Evolutionary conservation across 2,113 vertebrate species (phyloP).

Genomic region (Numenius arquata): DNA sequence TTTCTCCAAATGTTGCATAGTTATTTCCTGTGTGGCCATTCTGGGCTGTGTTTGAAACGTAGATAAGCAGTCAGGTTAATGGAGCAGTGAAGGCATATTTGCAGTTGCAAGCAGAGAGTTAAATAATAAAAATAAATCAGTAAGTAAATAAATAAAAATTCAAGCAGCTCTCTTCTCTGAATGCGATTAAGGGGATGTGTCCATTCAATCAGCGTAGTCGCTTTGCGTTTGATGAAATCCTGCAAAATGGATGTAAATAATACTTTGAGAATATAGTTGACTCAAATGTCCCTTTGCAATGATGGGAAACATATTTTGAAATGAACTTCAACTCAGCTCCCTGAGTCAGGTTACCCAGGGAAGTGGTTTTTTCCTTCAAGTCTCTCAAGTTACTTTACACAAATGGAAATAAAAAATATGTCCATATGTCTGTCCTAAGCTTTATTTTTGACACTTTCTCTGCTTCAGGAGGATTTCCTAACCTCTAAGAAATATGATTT

Average conservation of each 20-base stretch:
- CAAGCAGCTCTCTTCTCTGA: neutral
- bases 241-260: neutral
- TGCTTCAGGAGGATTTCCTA: neutral
- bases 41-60: neutral
- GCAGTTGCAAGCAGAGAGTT: conserved; percentile 26
- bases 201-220: neutral
- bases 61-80: conserved; percentile 12
- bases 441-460: neutral
- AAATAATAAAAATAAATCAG: conserved; percentile 51
- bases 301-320: neutral
- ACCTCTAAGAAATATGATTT: neutral
- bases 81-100: conserved; percentile 4
- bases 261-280: neutral
- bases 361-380: neutral
- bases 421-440: neutral
- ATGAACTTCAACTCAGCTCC: neutral
- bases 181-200: neutral
- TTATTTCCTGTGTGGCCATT: neutral
- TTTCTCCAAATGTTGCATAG: neutral
- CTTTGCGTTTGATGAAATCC: conserved; percentile 41
- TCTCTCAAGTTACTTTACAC: neutral
- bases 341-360: neutral
- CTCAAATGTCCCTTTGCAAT: neutral
- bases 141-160: conserved; percentile 18
- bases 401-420: neutral